Evolutionary conservation across 2,113 vertebrate genomes (phyloP).

Genomic region (Cyanoramphus novaezelandiae): DNA sequence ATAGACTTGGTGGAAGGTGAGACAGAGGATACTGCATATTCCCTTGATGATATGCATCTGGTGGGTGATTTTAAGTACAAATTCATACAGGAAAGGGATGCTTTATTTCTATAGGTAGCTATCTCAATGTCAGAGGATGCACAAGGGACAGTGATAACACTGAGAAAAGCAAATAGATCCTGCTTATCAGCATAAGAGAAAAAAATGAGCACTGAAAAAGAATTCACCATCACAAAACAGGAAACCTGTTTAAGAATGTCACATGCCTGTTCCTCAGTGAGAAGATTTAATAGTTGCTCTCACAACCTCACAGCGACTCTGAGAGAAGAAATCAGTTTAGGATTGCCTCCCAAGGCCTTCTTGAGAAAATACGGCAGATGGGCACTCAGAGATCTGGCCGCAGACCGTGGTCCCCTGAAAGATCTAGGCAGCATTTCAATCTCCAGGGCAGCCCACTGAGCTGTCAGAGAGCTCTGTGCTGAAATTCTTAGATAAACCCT

Average conservation of each 20-base stretch:
- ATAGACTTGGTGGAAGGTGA: neutral
- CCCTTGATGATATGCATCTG: neutral
- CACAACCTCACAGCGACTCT: neutral
- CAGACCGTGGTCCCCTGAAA: neutral
- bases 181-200: neutral
- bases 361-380: neutral
- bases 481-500: constrained; percentile 18
- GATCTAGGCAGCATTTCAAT: constrained; percentile 4
- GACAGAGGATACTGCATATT: neutral
- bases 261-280: neutral
- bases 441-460: neutral
- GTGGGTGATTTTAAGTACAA: neutral
- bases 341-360: neutral
- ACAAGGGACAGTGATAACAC: neutral
- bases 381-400: neutral
- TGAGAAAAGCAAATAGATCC: neutral
- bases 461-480: neutral
- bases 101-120: neutral
- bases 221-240: neutral
- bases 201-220: neutral
- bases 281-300: neutral
- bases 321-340: neutral
- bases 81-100: neutral
- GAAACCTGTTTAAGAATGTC: neutral
- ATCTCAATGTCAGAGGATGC: neutral